Conservation (phyloP, 2,797 vertebrate species). For the Tadarida brasiliensis region DNA sequence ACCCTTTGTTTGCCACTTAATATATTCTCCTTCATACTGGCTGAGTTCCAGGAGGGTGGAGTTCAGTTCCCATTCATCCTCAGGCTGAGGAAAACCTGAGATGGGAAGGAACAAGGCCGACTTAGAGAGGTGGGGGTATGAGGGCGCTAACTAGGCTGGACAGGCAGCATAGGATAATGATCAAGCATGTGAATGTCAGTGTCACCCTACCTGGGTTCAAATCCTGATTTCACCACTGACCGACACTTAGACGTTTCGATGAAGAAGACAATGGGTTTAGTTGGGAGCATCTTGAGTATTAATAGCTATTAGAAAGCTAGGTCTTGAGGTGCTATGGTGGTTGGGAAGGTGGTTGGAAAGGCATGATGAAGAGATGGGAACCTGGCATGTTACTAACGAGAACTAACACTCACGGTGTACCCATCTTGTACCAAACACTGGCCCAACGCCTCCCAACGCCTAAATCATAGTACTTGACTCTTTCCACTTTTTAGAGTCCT, state of each 20-base stretch:
- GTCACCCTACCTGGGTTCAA: not conserved
- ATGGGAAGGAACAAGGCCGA: not conserved
- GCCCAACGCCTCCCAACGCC: not conserved
- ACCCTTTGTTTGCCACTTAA: conserved; percentile 61
- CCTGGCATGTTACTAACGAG: not conserved
- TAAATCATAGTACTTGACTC: not conserved
- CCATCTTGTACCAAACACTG: not conserved
- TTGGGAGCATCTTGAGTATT: not conserved
- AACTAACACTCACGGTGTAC: not conserved
- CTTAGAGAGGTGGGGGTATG: not conserved
- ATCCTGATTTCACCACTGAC: not conserved
- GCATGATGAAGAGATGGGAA: not conserved
- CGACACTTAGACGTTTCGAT: not conserved
- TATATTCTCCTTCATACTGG: conserved; percentile 9
- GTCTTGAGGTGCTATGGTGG: not conserved
- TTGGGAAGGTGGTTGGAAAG: not conserved
- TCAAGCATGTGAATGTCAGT: not conserved
- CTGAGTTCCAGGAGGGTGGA: not conserved
- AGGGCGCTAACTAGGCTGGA: not conserved
- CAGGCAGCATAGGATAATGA: not conserved
- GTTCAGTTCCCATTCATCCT: not conserved
- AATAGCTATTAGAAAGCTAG: not conserved
- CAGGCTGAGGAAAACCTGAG: not conserved
- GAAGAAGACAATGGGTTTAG: not conserved
- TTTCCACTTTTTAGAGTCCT: not conserved